phyloP scores from a whole-genome alignment of 2,888 invertebrate species.

The Chymomyza procnemis region DNA sequence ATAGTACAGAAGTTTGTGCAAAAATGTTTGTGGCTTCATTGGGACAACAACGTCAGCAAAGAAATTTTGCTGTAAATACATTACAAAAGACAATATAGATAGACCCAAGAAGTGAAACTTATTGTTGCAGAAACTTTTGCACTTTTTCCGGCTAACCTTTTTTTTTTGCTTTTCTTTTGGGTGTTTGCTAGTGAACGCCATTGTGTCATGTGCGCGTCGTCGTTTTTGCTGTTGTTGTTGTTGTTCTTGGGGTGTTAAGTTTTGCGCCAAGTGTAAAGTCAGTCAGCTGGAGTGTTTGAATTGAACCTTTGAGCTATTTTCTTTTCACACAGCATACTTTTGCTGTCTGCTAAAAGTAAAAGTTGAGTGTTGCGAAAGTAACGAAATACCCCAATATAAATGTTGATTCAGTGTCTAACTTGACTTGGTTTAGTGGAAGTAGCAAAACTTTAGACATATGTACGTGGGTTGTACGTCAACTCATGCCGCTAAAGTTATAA shows the following conservation, averaged over 20 bases:
- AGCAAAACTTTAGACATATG: constrained; percentile 1
- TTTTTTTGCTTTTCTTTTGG: constrained; percentile 34
- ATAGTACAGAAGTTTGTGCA: constrained; percentile 17
- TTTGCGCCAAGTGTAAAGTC: constrained; percentile 27
- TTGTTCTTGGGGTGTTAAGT: constrained; percentile 38
- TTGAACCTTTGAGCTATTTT: constrained; percentile 54
- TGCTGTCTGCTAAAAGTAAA: constrained; percentile 5
- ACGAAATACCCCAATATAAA: constrained; percentile 48
- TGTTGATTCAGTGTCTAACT: constrained; percentile 62
- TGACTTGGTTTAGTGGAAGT: constrained; percentile 5
- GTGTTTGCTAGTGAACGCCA: constrained; percentile 12
- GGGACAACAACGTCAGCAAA: background rate
- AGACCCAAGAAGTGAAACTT: constrained; percentile 40
- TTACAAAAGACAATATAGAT: background rate
- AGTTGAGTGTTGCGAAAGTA: constrained; percentile 8
- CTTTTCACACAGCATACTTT: constrained; percentile 32
- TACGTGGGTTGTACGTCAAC: background rate
- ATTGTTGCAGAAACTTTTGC: constrained; percentile 52
- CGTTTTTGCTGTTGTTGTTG: no score
- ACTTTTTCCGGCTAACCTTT: constrained; percentile 6
- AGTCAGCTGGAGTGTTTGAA: constrained; percentile 35
- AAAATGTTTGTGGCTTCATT: constrained; percentile 37
- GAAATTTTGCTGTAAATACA: background rate
- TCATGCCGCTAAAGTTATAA: constrained; percentile 34
- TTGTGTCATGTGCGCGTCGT: no score